phyloP scores from a whole-genome alignment of 2,888 invertebrate species.

The Pseudanteris insignis region DNA sequence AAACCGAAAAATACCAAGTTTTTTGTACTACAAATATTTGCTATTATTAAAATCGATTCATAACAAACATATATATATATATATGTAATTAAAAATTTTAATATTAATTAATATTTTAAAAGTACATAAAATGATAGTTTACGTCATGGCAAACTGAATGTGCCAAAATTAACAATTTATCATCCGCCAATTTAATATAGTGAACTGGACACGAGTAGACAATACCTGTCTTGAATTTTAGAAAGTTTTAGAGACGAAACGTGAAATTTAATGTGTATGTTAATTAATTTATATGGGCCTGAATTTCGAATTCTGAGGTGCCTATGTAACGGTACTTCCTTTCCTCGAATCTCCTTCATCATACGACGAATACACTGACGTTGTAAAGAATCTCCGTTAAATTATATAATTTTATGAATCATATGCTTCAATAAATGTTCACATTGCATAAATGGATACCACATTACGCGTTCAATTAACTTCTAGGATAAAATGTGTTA shows the following conservation, averaged over 20 bases:
- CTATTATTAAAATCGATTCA: no score
- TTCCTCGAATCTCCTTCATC: conserved; percentile 32
- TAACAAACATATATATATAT: no score
- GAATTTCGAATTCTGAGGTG: conserved; percentile 35
- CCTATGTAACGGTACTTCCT: conserved; percentile 33
- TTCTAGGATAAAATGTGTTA: conserved; percentile 17
- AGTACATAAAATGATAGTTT: no score
- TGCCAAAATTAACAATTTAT: no score
- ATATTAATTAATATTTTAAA: no score
- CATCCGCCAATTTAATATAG: no score
- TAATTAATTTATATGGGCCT: conserved; percentile 40
- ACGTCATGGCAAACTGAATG: no score
- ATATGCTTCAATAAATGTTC: conserved; percentile 32
- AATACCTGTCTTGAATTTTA: conserved; percentile 29
- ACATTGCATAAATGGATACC: conserved; percentile 22
- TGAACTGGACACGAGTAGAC: no score
- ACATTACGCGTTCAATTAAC: conserved; percentile 4
- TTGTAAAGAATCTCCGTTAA: no score
- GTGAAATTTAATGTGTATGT: conserved; percentile 40
- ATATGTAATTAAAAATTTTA: no score
- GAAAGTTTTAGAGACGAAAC: conserved; percentile 33
- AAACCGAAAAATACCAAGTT: no score
- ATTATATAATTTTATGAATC: conserved; percentile 27
- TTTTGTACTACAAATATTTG: no score
- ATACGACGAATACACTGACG: conserved; percentile 15